Conservation (phyloP, 2,888 invertebrate species). For the Athetis lepigone region DNA sequence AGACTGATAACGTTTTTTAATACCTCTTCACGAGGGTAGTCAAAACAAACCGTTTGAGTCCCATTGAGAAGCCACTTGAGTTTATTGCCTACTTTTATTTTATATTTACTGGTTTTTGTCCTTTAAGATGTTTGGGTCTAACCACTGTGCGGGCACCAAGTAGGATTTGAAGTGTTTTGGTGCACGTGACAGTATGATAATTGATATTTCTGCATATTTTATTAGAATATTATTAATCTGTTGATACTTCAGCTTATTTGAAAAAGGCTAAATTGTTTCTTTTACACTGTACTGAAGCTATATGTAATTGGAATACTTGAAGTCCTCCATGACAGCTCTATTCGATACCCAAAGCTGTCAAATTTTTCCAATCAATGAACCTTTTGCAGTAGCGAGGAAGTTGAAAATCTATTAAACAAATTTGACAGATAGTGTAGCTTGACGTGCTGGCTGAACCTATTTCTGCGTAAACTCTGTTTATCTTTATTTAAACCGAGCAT, state of each 20-base stretch:
- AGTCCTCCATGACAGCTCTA: too few relatives aligned
- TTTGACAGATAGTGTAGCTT: too few relatives aligned
- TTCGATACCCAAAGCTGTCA: too few relatives aligned
- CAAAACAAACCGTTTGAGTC: conserved; percentile 89
- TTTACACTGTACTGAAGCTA: too few relatives aligned
- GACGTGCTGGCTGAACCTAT: too few relatives aligned
- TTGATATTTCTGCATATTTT: background rate
- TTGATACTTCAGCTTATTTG: too few relatives aligned
- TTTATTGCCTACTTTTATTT: conserved; percentile 81
- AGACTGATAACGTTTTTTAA: conserved; percentile 80
- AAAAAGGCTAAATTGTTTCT: too few relatives aligned
- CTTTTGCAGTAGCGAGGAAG: too few relatives aligned
- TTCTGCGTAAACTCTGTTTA: conserved; percentile 20
- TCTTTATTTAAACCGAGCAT: conserved; percentile 20
- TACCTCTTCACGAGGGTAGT: conserved; percentile 81
- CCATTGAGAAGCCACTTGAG: conserved; percentile 84
- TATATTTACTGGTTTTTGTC: conserved; percentile 80
- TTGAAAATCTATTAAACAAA: too few relatives aligned
- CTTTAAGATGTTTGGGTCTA: conserved; percentile 58
- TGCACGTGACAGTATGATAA: conserved; percentile 47
- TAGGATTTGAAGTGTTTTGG: conserved; percentile 37
- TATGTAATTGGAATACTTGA: too few relatives aligned
- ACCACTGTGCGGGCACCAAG: conserved; percentile 61
- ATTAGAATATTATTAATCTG: background rate
- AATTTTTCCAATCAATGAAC: too few relatives aligned